Conservation (phyloP, 2,113 vertebrate genomes). For the Ondatra zibethicus region DNA sequence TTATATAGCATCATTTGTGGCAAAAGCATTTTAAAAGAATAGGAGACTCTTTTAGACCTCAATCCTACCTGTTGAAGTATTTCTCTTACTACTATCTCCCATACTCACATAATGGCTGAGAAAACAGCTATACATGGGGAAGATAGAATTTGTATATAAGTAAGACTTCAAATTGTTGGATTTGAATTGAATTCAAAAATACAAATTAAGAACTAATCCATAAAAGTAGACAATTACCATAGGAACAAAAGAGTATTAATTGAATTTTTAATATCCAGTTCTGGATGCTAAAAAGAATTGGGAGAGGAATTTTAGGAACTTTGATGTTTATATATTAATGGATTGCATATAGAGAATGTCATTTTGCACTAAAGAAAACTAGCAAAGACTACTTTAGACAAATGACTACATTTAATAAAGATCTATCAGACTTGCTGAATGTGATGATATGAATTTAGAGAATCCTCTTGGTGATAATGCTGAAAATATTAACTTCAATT, state of each 20-base stretch:
- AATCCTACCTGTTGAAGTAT: not conserved
- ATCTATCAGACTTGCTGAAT: not conserved
- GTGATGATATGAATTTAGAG: not conserved
- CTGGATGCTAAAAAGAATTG: not conserved
- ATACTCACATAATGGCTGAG: rapidly evolving
- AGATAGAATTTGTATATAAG: not conserved
- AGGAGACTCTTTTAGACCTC: not conserved
- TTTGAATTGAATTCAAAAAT: not conserved
- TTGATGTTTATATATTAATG: not conserved
- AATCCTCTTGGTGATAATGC: not conserved
- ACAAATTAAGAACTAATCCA: not conserved
- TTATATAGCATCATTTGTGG: not conserved
- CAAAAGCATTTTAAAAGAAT: not conserved
- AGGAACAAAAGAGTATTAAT: not conserved
- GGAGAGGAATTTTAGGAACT: not conserved
- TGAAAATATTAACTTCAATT: not conserved
- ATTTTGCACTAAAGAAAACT: not conserved
- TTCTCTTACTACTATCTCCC: not conserved
- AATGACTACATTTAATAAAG: not conserved
- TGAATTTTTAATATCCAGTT: not conserved
- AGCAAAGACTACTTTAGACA: not conserved
- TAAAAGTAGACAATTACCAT: not conserved
- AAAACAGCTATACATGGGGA: rapidly evolving
- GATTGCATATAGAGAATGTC: not conserved
- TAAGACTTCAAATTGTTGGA: not conserved